Conservation (phyloP, 2,888 invertebrate genomes). For the Eilema depressum region DNA sequence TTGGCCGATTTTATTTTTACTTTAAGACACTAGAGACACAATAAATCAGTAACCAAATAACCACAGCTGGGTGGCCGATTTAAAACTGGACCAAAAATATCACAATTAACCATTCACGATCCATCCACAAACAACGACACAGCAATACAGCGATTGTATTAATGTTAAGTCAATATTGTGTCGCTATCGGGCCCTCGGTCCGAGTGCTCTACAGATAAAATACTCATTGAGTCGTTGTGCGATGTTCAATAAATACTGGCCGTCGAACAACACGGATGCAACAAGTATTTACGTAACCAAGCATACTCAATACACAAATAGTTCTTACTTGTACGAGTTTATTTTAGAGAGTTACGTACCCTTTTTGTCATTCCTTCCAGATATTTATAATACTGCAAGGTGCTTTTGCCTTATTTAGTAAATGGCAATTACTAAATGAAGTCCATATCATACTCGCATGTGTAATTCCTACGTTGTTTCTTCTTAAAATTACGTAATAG, state of each 20-base stretch:
- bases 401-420: slow-evolving; percentile 2
- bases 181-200: not conserved
- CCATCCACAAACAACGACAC: not conserved
- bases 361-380: not conserved
- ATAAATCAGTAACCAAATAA: not conserved
- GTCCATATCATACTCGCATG: too few species aligned
- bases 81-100: not conserved
- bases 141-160: not conserved
- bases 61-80: not conserved
- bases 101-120: not conserved
- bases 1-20: too few species aligned
- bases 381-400: not conserved
- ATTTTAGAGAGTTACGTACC: not conserved
- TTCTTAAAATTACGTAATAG: not conserved
- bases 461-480: too few species aligned
- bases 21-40: not conserved
- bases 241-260: not conserved
- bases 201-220: not conserved
- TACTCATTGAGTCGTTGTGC: not conserved
- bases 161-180: slow-evolving; percentile 8
- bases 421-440: not conserved
- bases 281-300: slow-evolving; percentile 11
- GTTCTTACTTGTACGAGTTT: not conserved
- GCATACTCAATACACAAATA: not conserved
- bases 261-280: slow-evolving; percentile 8